Evolutionary conservation across 2,888 invertebrate species (phyloP).

Genomic region (Dasypogon diadema): DNA sequence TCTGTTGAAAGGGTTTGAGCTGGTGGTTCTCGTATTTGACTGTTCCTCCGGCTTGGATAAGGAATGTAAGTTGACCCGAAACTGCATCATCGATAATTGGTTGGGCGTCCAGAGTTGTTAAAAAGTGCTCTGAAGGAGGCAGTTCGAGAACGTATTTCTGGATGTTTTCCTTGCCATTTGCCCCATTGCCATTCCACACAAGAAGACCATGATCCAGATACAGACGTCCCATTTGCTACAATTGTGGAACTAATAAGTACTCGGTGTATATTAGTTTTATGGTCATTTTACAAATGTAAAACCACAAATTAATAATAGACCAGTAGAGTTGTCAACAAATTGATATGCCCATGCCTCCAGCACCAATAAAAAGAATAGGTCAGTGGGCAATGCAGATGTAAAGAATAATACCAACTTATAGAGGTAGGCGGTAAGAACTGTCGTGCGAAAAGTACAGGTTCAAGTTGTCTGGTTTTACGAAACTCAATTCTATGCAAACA

Average conservation of each 20-base stretch:
- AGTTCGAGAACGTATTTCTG: conserved; percentile 87
- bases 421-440: too few species aligned
- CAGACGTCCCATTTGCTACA: conserved; percentile 79
- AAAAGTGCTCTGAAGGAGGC: conserved; percentile 82
- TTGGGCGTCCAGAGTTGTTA: conserved; percentile 88
- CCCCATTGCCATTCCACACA: conserved; percentile 93
- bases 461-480: too few species aligned
- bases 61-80: conserved; percentile 81
- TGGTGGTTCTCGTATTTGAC: conserved; percentile 78
- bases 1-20: conserved; percentile 82
- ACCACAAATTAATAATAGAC: too few species aligned
- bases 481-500: conserved; percentile 49
- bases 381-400: too few species aligned
- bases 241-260: too few species aligned
- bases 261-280: too few species aligned
- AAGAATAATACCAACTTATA: too few species aligned
- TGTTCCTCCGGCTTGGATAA: conserved; percentile 86
- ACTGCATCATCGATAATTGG: conserved; percentile 83
- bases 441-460: too few species aligned
- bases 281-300: too few species aligned
- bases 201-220: conserved; percentile 87
- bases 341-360: too few species aligned
- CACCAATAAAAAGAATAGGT: too few species aligned
- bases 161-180: conserved; percentile 83
- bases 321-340: too few species aligned